Evolutionary conservation across 2,113 vertebrate genomes (phyloP), one percentile per base, ranked within the genome.

Genomic region (Columba janthina): DNA sequence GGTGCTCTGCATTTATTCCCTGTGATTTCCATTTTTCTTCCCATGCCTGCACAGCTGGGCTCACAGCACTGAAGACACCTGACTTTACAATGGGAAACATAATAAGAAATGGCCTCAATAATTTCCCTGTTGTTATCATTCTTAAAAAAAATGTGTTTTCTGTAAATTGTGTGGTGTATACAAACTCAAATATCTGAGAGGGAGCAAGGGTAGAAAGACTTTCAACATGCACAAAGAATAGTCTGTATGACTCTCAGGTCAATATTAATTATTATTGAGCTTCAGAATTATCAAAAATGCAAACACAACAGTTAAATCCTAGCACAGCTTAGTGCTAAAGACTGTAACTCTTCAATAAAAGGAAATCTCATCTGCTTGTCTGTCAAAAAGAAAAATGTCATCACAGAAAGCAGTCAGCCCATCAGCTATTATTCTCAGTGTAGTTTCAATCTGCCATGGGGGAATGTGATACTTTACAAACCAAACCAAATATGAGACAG

Each of bases 371-470:
- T 92, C 83, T 70, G n/a, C 74, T 92, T 93, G 58, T 95, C 83
- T 94, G 70, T 92, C 92, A 93, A 75, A 83, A 95, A 93, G 85
- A 90, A 92, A 96, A 94, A 90, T 79, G 44, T 48, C 86, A 89
- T 75, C 58, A 82, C 73, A 78, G 69, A 91, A 81, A 89, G 66
- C 83, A 92, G 70, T n/a, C 76, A 46, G 58, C 42, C 53, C 77
- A 76, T 56, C 73, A 60, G 76, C 76, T 90, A 26, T 84, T 92
- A 75, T 40, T 86, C 44, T 90, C 69, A 29, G 54, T 44, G 40
- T 54, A 89, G 76, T 64, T 76, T 46, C 3, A 90, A 66, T 69
- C 56, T 87, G 66, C 57, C 70, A 70, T 28, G 62, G 26, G 16
- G 31, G n/a, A 93, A 90, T 7, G 42, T 38, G 66, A 75, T 78